Conservation (phyloP, 2,888 invertebrate genomes). For the Drepana falcataria region DNA sequence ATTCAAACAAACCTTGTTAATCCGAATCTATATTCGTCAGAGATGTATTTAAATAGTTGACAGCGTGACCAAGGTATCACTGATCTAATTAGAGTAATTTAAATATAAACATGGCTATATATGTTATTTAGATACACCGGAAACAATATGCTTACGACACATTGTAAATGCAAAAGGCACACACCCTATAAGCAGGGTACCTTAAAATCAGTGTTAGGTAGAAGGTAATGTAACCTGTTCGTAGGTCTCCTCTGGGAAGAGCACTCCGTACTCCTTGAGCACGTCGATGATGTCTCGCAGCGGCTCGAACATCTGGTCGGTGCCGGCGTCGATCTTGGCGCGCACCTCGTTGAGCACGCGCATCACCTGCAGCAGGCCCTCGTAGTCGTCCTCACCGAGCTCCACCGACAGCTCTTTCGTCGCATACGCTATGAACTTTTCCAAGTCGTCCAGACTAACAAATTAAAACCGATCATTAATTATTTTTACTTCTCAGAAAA, state of each 20-base stretch:
- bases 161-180: too few relatives aligned
- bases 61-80: slow-evolving; percentile 21
- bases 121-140: too few relatives aligned
- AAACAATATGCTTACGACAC: too few relatives aligned
- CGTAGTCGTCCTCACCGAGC: slow-evolving; percentile 90
- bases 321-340: slow-evolving; percentile 80
- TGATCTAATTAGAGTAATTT: too few relatives aligned
- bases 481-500: neutral
- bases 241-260: slow-evolving; percentile 88
- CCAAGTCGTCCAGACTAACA: slow-evolving; percentile 84
- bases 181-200: too few relatives aligned
- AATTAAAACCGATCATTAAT: slow-evolving; percentile 6
- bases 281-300: slow-evolving; percentile 91
- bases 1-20: too few relatives aligned
- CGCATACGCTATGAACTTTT: slow-evolving; percentile 87
- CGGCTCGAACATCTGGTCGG: slow-evolving; percentile 94
- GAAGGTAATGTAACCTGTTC: slow-evolving; percentile 82
- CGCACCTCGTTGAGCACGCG: slow-evolving; percentile 90
- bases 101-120: too few relatives aligned
- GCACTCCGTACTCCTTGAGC: slow-evolving; percentile 90
- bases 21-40: too few relatives aligned
- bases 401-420: slow-evolving; percentile 84
- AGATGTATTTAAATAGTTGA: too few relatives aligned
- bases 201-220: too few relatives aligned
- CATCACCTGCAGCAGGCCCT: slow-evolving; percentile 90